phyloP scores from a whole-genome alignment of 2,888 invertebrate genomes.

The Eulithis testata region DNA sequence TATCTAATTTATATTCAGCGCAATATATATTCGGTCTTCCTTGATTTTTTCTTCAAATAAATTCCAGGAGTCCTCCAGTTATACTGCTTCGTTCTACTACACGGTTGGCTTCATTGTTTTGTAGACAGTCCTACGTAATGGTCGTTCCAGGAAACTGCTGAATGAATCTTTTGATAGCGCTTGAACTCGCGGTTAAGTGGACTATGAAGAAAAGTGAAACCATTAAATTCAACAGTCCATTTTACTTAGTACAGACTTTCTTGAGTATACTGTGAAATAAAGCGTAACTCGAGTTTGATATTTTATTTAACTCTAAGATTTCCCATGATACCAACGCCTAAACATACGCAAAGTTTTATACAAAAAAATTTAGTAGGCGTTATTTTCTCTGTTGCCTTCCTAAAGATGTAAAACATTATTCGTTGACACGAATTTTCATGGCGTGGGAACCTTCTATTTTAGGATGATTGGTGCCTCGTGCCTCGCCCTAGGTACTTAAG shows the following conservation, averaged over 20 bases:
- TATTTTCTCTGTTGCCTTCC: constrained; percentile 8
- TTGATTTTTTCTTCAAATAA: too few species aligned
- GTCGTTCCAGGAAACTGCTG: constrained; percentile 14
- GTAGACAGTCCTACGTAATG: constrained; percentile 3
- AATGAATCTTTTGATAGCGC: constrained; percentile 25
- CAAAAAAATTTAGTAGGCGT: constrained; percentile 1
- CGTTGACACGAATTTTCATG: constrained; percentile 45
- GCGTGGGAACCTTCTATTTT: constrained; percentile 58
- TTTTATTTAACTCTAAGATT: too few species aligned
- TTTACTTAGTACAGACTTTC: neutral
- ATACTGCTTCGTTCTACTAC: neutral
- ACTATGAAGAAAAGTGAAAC: constrained; percentile 1
- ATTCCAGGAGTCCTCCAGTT: neutral
- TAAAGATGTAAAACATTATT: constrained; percentile 28
- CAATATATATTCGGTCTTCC: too few species aligned
- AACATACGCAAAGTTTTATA: neutral
- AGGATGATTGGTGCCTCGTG: constrained; percentile 41
- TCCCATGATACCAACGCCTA: too few species aligned
- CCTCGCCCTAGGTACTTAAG: constrained; percentile 14
- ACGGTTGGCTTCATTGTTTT: neutral
- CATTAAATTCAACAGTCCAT: neutral
- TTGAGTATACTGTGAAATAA: neutral
- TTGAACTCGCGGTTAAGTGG: constrained; percentile 15
- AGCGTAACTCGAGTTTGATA: neutral
- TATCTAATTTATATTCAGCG: too few species aligned